These are phyloP conservation scores for Petroica traversi DNA, from an alignment of 2,113 vertebrate genomes.

Conservation along the genomic window DNA sequence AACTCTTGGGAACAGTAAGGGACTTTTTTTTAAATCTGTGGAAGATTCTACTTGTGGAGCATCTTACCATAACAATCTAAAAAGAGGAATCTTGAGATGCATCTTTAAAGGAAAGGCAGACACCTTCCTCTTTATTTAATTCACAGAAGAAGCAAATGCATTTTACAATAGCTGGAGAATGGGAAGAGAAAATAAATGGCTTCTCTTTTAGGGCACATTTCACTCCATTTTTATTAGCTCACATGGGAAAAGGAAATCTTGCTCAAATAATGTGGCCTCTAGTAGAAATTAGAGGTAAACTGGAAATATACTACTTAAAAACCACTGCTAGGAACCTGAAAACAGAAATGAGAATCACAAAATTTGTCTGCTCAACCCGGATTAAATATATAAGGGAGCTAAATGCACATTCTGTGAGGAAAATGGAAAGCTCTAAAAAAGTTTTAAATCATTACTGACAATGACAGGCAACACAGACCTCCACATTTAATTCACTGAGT, in stretches of 20 bases:
- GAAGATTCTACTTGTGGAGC: background rate
- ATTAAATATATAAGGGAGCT: rapidly evolving
- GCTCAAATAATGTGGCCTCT: background rate
- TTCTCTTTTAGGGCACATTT: background rate
- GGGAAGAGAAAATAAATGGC: background rate
- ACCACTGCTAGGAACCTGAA: background rate
- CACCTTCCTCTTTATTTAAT: background rate
- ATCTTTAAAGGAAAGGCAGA: background rate
- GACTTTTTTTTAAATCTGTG: background rate
- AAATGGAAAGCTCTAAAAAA: background rate
- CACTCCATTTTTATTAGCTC: background rate
- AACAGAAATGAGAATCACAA: background rate
- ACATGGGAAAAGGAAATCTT: background rate
- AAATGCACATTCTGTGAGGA: background rate
- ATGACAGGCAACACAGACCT: background rate
- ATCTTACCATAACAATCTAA: background rate
- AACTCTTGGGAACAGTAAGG: background rate
- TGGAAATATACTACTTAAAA: background rate
- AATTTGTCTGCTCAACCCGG: background rate
- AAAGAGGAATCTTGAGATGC: background rate
- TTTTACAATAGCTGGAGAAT: background rate
- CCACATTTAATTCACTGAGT: background rate
- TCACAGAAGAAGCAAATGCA: background rate
- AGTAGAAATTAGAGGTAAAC: background rate
- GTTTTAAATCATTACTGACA: background rate